phyloP scores from a whole-genome alignment of 2,113 vertebrate genomes.

The Ictalurus furcatus region DNA sequence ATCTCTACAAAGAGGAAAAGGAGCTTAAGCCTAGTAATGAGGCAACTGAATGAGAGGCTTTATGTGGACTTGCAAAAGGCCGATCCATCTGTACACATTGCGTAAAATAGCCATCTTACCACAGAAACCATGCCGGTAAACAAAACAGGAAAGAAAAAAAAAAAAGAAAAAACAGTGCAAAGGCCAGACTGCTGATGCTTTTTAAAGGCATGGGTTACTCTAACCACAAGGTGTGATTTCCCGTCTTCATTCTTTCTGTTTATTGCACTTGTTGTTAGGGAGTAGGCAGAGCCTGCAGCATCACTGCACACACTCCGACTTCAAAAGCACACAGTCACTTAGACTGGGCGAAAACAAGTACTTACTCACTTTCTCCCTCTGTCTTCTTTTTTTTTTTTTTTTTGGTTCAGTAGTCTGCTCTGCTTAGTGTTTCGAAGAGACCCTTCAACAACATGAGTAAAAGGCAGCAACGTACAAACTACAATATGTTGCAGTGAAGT shows the following conservation, averaged over 20 bases:
- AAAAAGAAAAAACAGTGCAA: slow-evolving; percentile 10
- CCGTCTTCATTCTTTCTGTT: slow-evolving; percentile 55
- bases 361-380: slow-evolving; percentile 49
- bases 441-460: slow-evolving; percentile 28
- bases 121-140: slow-evolving; percentile 40
- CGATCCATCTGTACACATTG: slow-evolving; percentile 58
- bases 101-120: slow-evolving; percentile 28
- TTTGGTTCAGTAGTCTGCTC: slow-evolving; percentile 24
- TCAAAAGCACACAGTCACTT: slow-evolving; percentile 67
- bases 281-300: slow-evolving; percentile 66
- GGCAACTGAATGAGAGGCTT: slow-evolving; percentile 56
- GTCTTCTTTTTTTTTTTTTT: slow-evolving; percentile 4
- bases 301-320: slow-evolving; percentile 60
- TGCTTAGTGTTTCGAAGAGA: slow-evolving; percentile 9
- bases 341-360: slow-evolving; percentile 52
- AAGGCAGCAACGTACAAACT: slow-evolving; percentile 20
- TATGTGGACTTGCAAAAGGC: slow-evolving; percentile 56
- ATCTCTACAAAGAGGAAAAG: slow-evolving; percentile 77
- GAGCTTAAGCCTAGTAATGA: slow-evolving; percentile 60
- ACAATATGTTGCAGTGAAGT: slow-evolving; percentile 23
- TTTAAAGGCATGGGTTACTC: slow-evolving; percentile 12
- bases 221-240: slow-evolving; percentile 16
- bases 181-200: slow-evolving; percentile 43
- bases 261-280: slow-evolving; percentile 62
- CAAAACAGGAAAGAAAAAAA: slow-evolving; percentile 6